Base-by-base conservation (phyloP, 2,113 vertebrate species). In the Carollia perspicillata region DNA sequence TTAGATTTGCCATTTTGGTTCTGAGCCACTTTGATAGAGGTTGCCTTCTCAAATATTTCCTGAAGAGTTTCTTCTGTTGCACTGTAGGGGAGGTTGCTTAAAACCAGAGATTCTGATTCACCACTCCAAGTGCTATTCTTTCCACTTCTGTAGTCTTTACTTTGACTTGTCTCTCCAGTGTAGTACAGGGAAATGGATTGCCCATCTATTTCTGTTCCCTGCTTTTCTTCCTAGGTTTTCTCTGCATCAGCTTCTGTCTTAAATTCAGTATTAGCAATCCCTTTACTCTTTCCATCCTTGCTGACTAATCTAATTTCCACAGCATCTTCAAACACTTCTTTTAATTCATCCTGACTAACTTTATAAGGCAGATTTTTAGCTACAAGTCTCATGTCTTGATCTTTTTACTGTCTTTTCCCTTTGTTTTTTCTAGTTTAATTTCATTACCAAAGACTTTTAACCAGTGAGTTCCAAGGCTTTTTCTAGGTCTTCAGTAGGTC, bases 181-280 rank as follows among this genome's bases (percentile, higher is more conserved):
- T 98, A 99, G 86, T 99, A 99, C 0, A 99, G 93, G 13, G 99
- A 97, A 60, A 99, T 98, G 0, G 99, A 98, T 9, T 99, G 98
- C 0, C 99, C 99, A 35, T 99, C 99, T 4, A 99, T 96, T 13
- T 99, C 99, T 30, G 99, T 95, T 14, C 99, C 99, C 95, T 99
- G 99, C 26, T 99, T 99, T 96, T 99, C 99, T 89, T 99, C 99
- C 91, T 99, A 60, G 87, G 98, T 99, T 98, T 99, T 99, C 92
- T 99, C 98, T 23, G 99, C 99, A 4, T 99, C 99, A 6, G 99
- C 99, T 97, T 99, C 99, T 0, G 98, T 98, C 98, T 99, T 99
- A 96, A 99, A 99, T 96, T 99, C 99, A 3, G 99, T 84, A 80
- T 99, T 99, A 37, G 99, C 99, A 98, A 99, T 99, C 89, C 99